Percentiles rank a stretch among this genome's conserved stretches.
Evolutionary conservation across 2,113 vertebrate genomes (phyloP).

Genomic region (Elephas maximus): DNA sequence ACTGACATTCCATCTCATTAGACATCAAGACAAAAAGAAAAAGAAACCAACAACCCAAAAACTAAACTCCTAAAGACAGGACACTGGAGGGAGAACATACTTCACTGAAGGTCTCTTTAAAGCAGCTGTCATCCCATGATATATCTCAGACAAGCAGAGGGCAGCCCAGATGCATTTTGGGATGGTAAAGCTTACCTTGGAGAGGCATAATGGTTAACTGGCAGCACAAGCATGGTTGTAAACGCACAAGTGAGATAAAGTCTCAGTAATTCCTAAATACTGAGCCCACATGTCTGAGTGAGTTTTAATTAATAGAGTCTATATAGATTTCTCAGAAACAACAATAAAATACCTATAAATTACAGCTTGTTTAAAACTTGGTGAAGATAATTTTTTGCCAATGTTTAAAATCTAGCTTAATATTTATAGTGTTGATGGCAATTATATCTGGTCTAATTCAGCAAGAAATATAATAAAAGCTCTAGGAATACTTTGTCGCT

Average conservation of each 20-base stretch:
- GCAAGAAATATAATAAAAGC: constrained; percentile 27
- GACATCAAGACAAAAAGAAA: background rate
- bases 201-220: constrained; percentile 82
- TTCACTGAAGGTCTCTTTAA: constrained; percentile 64
- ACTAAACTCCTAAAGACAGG: background rate
- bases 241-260: constrained; percentile 84
- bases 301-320: constrained; percentile 89
- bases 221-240: constrained; percentile 79
- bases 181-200: constrained; percentile 83
- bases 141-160: constrained; percentile 68
- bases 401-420: constrained; percentile 57
- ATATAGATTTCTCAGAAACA: constrained; percentile 86
- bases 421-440: constrained; percentile 9
- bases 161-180: constrained; percentile 76
- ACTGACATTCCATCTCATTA: background rate
- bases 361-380: constrained; percentile 15
- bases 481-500: background rate
- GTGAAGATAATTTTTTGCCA: constrained; percentile 20
- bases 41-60: background rate
- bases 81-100: background rate
- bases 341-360: constrained; percentile 85
- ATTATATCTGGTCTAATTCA: constrained; percentile 52
- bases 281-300: constrained; percentile 72
- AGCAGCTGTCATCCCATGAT: constrained; percentile 72
- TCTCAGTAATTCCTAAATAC: constrained; percentile 84